Evolutionary conservation across 2,888 invertebrate species (phyloP), one percentile per base, ranked within the genome.

Genomic region (Zaprionus obscuricornis): DNA sequence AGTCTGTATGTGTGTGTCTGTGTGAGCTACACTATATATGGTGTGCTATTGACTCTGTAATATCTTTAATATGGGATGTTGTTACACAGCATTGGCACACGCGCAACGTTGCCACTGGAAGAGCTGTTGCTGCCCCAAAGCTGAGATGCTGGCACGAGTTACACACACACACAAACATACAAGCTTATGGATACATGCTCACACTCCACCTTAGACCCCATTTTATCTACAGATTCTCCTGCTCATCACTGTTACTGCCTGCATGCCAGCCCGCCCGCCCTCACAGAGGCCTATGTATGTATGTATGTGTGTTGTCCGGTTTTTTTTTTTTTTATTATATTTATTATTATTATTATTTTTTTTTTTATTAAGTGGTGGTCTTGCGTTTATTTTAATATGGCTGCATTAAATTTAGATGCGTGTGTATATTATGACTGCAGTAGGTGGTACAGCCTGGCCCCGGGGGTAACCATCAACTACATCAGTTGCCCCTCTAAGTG

Each of bases 71-170:
- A 86, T 82, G 86, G 85, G 85, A 85, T 86, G 86, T 88, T 87
- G 88, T 88, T 88, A 86, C 87, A 87, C 87, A 78, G 86, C 88
- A 87, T 88, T 88, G 89, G 89, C 88, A 88, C 88, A 88, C 88
- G 88, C 89, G 85, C 88, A 79, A n/a, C 62, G 76, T 68, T 88
- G 89, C 88, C 89, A 88, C 89, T 87, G 89, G 83, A 83, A 76
- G 66, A 59, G 72, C 72, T 59, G 60, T 11, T 18, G 36, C 56
- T 55, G 70, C 40, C 79, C 71, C 51, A 60, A 58, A 36, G 69
- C 36, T 40, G 52, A 47, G 72, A 73, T 73, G 68, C 68, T 69
- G 68, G 68, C 68, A 72, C 72, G 72, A 67, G 67, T 67, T 67
- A 65, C 13, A 18, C 42, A 29, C 22, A 5, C 22, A 24, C 49